Evolutionary conservation across 2,797 vertebrate species (phyloP).

Genomic region (Pempheris klunzingeri): DNA sequence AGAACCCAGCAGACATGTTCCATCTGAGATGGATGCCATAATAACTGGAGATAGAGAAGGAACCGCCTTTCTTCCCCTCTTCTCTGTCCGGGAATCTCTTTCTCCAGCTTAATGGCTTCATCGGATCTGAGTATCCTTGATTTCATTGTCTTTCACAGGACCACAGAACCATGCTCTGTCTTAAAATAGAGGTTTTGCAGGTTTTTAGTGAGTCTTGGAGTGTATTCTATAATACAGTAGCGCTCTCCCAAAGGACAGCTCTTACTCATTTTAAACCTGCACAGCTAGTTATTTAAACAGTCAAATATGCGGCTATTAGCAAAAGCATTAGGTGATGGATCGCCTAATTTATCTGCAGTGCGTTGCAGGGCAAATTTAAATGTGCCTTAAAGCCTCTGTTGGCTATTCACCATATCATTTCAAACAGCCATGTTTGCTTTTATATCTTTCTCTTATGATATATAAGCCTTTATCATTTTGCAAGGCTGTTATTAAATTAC

Average conservation of each 20-base stretch:
- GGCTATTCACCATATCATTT: slow-evolving; percentile 36
- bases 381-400: slow-evolving; percentile 31
- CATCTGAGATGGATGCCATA: slow-evolving; percentile 13
- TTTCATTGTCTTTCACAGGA: slow-evolving; percentile 14
- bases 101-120: slow-evolving; percentile 16
- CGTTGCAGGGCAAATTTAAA: slow-evolving; percentile 35
- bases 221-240: slow-evolving; percentile 1
- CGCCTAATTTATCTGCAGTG: slow-evolving; percentile 48
- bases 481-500: slow-evolving; percentile 2
- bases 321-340: slow-evolving; percentile 54
- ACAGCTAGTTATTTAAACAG: slow-evolving; percentile 44
- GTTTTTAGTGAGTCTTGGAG: neutral
- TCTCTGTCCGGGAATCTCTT: neutral
- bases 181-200: neutral
- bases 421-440: slow-evolving; percentile 32
- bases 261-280: slow-evolving; percentile 42
- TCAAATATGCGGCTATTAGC: slow-evolving; percentile 55
- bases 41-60: slow-evolving; percentile 7
- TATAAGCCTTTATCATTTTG: slow-evolving; percentile 19
- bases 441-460: slow-evolving; percentile 16
- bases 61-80: neutral
- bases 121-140: neutral
- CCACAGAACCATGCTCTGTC: neutral
- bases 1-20: slow-evolving; percentile 20
- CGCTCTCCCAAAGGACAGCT: slow-evolving; percentile 4